A percentile compares a stretch with the other conserved stretches of the same genome.
Evolutionary conservation across 2,888 invertebrate species (phyloP).

Genomic region (Cosmopolites sordidus): DNA sequence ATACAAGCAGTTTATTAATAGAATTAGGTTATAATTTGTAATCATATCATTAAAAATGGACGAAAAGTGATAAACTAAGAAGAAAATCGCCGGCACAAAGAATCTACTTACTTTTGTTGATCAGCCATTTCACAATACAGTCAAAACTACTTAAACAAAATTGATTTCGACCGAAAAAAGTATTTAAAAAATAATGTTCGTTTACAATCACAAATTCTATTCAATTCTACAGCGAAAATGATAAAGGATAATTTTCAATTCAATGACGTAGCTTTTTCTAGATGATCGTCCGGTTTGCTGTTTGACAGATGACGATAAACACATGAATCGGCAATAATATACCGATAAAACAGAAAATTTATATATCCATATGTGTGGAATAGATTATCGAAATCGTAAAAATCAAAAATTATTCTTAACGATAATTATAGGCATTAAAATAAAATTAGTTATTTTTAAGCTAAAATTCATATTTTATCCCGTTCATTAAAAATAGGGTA

Average conservation of each 20-base stretch:
- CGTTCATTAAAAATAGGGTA: too few species aligned
- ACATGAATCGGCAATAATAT: constrained; percentile 21
- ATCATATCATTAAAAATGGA: not conserved
- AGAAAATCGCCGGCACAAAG: constrained; percentile 11
- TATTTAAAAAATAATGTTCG: not conserved
- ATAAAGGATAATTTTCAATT: not conserved
- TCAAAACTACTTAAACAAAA: too few species aligned
- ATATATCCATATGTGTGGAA: too few species aligned
- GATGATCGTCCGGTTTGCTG: not conserved
- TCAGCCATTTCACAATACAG: constrained; percentile 37
- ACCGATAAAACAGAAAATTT: constrained; percentile 9
- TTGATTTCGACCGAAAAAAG: too few species aligned
- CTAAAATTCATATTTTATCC: too few species aligned
- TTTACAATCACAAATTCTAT: not conserved
- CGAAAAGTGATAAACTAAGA: constrained; percentile 7
- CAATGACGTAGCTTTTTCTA: constrained; percentile 44
- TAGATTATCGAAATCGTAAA: not conserved
- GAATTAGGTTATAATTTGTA: not conserved
- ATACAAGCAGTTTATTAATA: constrained; percentile 19
- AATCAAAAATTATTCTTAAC: too few species aligned
- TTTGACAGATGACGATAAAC: constrained; percentile 19
- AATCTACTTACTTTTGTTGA: constrained; percentile 39
- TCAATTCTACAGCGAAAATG: not conserved
- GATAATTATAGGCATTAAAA: too few species aligned
- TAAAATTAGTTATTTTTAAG: too few species aligned